Evolutionary conservation across 64 coral and sea anemone species (phyloP), one percentile per base, ranked within the genome.

Genomic region (Stylophora pistillata): DNA sequence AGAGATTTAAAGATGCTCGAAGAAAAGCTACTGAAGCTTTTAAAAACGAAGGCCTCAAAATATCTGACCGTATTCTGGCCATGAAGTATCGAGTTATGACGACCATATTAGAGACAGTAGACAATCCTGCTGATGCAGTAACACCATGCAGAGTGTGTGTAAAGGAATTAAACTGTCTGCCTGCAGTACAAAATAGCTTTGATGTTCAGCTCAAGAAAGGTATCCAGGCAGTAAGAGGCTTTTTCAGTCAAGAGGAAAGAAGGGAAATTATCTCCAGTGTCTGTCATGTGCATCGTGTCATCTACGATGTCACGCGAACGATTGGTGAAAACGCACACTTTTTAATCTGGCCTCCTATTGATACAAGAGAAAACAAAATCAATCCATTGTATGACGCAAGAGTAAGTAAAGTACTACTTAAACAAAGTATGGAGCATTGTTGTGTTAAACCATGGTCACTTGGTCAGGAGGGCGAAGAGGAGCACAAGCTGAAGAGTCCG

Each of bases 61-160:
- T 18, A 3, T 80, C 76, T 57, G 87, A 89, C 9, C 61, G 87
- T 10, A 32, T 89, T 15, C 41, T 89, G 10, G 75, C 76, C 4
- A 89, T 89, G 87, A 64, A 71, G 29, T 58, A 74, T 74, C 54
- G 85, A 26, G n/a, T 87, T 11, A 60, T 74, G 70, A n/a, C n/a
- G n/a, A n/a, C n/a, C n/a, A n/a, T n/a, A n/a, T n/a, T n/a, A n/a
- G n/a, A n/a, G n/a, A n/a, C n/a, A n/a, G n/a, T n/a, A n/a, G n/a
- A n/a, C n/a, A n/a, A n/a, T n/a, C n/a, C n/a, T n/a, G n/a, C n/a
- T n/a, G n/a, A n/a, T n/a, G n/a, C n/a, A n/a, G n/a, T n/a, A n/a
- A n/a, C n/a, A n/a, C n/a, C n/a, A n/a, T n/a, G n/a, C n/a, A n/a
- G n/a, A n/a, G n/a, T n/a, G n/a, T n/a, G n/a, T n/a, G n/a, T n/a